Base-by-base conservation (phyloP, 2,888 invertebrate genomes). In the Aproaerema taeniolella region DNA sequence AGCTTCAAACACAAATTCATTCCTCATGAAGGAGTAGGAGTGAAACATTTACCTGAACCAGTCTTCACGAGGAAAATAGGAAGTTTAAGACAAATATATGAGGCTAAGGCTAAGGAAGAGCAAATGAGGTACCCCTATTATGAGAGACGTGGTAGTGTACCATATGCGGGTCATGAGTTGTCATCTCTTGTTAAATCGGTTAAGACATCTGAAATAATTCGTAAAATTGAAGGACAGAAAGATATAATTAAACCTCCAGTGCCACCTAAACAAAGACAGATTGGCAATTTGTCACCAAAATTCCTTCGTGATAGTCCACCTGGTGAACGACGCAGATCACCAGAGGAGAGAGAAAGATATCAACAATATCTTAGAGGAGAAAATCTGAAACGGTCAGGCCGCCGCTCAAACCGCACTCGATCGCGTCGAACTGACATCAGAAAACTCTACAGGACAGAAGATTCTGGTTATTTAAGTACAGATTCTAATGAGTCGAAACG, bases 401-500 rank as follows among this genome's bases (percentile, higher is more conserved):
- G 83, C 11, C 66, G 83, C 29, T 76, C 83, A 26, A 70, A 74
- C 2, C 56, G 83, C 47, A 75, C 77, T n/a, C 66, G 85, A 58
- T 75, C 80, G 5, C 60, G 82, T 45, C 58, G 83, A 52, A 75
- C 78, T 10, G 81, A 83, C 47, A 48, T 82, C 17, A 79, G 72
- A 48, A 87, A 79, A 53, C 55, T 80, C 14, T 79, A 71, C 52
- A 77, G 69, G 61, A 83, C 78, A 2, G 91, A 91, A 70, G 95
- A 95, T 67, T 94, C 95, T 7, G 95, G 95, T 0, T 95, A 95
- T 57, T 88, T 95, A 55, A 95, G 95, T 62, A 94, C 94, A 0
- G 95, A 95, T 62, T 95, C 94, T 1, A 89, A 89, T 41, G 91
- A 91, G 55, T 89, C 89, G 0, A 87, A 85, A 55, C 74, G 81